phyloP scores from a whole-genome alignment of 2,888 invertebrate genomes.

The Agrotis puta region DNA sequence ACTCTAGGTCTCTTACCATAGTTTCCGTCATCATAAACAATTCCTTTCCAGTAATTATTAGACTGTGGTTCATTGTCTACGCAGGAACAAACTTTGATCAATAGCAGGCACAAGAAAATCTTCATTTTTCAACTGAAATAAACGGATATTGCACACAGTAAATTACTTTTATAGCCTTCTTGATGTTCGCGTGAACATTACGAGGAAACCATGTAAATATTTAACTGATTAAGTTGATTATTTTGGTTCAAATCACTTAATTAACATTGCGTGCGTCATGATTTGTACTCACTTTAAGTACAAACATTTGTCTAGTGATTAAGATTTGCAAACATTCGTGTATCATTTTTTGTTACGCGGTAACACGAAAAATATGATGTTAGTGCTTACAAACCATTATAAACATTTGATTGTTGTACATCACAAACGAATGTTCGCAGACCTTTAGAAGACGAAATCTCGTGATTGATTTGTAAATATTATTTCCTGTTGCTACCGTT shows the following conservation, averaged over 20 bases:
- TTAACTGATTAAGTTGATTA: slow-evolving; percentile 17
- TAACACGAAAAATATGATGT: background rate
- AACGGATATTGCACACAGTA: background rate
- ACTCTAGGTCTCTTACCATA: slow-evolving; percentile 30
- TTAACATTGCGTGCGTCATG: background rate
- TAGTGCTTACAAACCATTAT: background rate
- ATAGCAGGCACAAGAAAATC: slow-evolving; percentile 29
- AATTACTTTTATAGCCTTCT: slow-evolving; percentile 25
- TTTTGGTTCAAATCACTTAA: slow-evolving; percentile 10
- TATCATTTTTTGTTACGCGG: background rate
- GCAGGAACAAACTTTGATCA: slow-evolving; percentile 35
- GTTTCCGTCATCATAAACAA: slow-evolving; percentile 17
- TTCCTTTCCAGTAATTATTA: slow-evolving; percentile 4
- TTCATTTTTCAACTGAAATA: slow-evolving; percentile 33
- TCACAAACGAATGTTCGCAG: too few species aligned
- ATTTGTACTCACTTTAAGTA: background rate
- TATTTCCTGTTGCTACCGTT: background rate
- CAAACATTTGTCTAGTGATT: background rate
- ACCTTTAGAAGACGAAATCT: too few species aligned
- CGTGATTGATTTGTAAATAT: background rate
- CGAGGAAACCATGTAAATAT: slow-evolving; percentile 1
- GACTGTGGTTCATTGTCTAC: background rate
- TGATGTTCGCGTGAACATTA: slow-evolving; percentile 25
- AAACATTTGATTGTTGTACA: background rate
- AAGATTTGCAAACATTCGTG: background rate